Evolutionary conservation across 2,113 vertebrate species (phyloP).

Genomic region (Balaeniceps rex): DNA sequence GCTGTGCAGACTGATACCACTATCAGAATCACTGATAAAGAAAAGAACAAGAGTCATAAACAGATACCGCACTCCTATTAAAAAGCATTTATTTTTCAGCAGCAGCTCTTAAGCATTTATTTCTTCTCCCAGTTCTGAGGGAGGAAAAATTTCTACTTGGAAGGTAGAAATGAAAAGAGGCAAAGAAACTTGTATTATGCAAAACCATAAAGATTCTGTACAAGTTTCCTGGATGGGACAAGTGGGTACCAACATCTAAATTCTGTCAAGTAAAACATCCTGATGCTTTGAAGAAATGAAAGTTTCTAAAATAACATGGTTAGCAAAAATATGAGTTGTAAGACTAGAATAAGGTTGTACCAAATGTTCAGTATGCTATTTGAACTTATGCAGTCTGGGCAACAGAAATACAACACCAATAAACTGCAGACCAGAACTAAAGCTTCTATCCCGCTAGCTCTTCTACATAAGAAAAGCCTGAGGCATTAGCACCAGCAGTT

Average conservation of each 20-base stretch:
- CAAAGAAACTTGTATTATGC: background rate
- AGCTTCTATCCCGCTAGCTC: background rate
- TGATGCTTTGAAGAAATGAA: background rate
- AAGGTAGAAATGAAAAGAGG: background rate
- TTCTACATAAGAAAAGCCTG: background rate
- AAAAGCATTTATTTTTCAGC: background rate
- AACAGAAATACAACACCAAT: background rate
- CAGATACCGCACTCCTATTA: background rate
- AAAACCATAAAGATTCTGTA: background rate
- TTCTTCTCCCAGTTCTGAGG: background rate
- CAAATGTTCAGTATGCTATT: background rate
- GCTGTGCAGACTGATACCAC: constrained; percentile 98
- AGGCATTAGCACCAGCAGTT: background rate
- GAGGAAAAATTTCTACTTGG: background rate
- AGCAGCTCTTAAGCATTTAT: background rate
- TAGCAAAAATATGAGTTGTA: background rate
- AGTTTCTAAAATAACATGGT: background rate
- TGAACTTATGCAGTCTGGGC: background rate
- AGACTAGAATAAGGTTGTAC: background rate
- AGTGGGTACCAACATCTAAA: background rate
- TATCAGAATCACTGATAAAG: constrained; percentile 92
- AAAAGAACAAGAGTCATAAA: constrained; percentile 43
- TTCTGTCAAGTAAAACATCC: background rate
- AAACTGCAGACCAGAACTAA: background rate
- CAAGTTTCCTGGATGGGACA: background rate